Evolutionary conservation across 1,140 invertebrate species (phyloP), one percentile per base, ranked within the genome.

Genomic region (Sipha flava): DNA sequence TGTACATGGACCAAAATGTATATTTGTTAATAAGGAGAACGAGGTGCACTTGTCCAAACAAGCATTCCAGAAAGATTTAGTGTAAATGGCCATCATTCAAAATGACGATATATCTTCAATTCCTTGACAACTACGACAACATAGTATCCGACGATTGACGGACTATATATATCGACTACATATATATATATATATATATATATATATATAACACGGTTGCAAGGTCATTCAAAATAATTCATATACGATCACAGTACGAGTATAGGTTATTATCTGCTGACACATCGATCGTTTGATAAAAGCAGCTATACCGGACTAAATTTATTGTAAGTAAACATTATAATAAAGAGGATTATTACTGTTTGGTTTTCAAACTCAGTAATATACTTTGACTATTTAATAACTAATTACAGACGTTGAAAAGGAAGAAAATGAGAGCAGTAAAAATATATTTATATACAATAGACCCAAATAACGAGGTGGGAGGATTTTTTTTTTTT

Each of bases 11-110:
- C 72, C n/a, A 40, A 54, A 75, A 37, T 18, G 34, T 23, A 43
- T 43, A 40, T 54, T 73, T 52, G 70, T 73, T 73, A 54, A 59
- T 77, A 77, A 77, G 73, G 43, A 77, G 34, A 37, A 59, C 16
- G 37, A 57, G 21, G 21, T n/a, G n/a, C 37, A 77, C 73, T 77
- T 59, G 73, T 77, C 73, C 52, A 77, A 77, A 77, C 73, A 77
- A 54, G 73, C 73, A 52, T 77, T 40, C 49, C 21, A 52, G 73
- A 43, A 54, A 77, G 73, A 77, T 59, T 77, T 12, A 2, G 73
- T 43, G 52, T 43, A 52, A 59, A 77, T 77, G 18, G 73, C 73
- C 57, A 77, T 77, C 73, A 59, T 31, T 77, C 52, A 77, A 57
- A 75, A 21, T 54, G 21, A 57, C 26, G 49, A 21, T 31, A 26